phyloP scores from a whole-genome alignment of 2,113 vertebrate genomes.

The Nansenia antarctica region DNA sequence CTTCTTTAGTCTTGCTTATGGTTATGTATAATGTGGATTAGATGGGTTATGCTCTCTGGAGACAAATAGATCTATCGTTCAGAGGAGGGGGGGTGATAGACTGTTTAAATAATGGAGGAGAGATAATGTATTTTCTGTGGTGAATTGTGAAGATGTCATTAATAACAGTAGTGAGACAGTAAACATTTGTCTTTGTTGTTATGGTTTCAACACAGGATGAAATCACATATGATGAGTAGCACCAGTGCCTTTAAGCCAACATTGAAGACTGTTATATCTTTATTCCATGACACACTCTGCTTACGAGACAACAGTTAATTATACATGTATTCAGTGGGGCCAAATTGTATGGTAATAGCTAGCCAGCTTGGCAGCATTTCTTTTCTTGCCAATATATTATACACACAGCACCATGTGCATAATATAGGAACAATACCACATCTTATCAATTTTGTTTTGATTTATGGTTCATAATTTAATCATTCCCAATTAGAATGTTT shows the following conservation, averaged over 20 bases:
- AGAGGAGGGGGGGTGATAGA: conserved; percentile 9
- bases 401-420: no score
- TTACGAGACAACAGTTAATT: not conserved
- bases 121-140: conserved; percentile 16
- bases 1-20: conserved; percentile 41
- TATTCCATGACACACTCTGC: not conserved
- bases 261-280: not conserved
- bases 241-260: not conserved
- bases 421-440: no score
- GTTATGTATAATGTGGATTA: conserved; percentile 42
- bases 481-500: no score
- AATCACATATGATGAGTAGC: not conserved
- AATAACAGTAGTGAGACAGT: not conserved
- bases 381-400: not conserved
- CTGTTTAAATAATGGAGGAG: conserved; percentile 20
- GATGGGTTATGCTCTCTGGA: conserved; percentile 9
- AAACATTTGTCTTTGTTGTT: not conserved
- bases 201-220: conserved; percentile 4
- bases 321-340: not conserved
- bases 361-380: not conserved
- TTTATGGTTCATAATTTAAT: no score
- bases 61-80: conserved; percentile 8
- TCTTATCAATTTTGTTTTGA: no score
- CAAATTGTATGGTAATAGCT: not conserved
- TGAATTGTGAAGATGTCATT: conserved; percentile 12